These are phyloP conservation scores for Holcopasites calliopsidis DNA, from an alignment of 1,140 invertebrate species.

Conservation along the genomic window DNA sequence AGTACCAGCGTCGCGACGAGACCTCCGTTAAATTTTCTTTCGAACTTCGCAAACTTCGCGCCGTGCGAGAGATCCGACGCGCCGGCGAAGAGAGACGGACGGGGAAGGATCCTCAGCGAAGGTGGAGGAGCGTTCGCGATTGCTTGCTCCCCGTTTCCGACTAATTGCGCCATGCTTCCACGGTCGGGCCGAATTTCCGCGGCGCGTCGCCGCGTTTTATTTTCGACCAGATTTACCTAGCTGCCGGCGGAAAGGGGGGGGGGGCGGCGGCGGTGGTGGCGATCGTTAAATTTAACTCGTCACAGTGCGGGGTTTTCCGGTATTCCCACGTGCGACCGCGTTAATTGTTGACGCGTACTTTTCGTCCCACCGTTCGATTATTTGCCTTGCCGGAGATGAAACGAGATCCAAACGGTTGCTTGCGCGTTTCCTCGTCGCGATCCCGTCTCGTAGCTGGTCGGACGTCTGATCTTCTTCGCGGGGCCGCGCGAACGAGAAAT, in stretches of 20 bases:
- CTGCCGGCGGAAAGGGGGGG: not conserved
- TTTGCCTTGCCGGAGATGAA: conserved; percentile 37
- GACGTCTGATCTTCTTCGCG: too few species aligned
- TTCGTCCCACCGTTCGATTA: conserved; percentile 33
- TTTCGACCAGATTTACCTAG: conserved; percentile 23
- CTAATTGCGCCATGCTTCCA: conserved; percentile 26
- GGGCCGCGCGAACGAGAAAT: too few species aligned
- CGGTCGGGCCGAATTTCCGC: conserved; percentile 40
- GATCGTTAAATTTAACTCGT: conserved; percentile 44
- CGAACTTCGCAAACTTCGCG: not conserved
- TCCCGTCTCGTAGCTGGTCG: too few species aligned
- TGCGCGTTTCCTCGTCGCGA: not conserved
- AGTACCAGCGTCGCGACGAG: not conserved
- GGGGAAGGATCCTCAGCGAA: not conserved
- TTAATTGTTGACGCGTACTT: conserved; percentile 42
- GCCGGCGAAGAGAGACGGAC: not conserved
- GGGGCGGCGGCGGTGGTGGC: not conserved
- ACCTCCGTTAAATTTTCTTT: conserved; percentile 57
- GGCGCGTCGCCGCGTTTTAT: conserved; percentile 24
- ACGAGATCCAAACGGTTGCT: conserved; percentile 5
- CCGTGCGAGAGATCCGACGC: not conserved
- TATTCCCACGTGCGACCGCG: conserved; percentile 18
- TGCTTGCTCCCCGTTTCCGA: conserved; percentile 1
- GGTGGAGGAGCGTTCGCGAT: not conserved
- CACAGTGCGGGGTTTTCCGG: conserved; percentile 24